Conservation (phyloP, 1,140 invertebrate genomes). For the Drosophila sp. region DNA sequence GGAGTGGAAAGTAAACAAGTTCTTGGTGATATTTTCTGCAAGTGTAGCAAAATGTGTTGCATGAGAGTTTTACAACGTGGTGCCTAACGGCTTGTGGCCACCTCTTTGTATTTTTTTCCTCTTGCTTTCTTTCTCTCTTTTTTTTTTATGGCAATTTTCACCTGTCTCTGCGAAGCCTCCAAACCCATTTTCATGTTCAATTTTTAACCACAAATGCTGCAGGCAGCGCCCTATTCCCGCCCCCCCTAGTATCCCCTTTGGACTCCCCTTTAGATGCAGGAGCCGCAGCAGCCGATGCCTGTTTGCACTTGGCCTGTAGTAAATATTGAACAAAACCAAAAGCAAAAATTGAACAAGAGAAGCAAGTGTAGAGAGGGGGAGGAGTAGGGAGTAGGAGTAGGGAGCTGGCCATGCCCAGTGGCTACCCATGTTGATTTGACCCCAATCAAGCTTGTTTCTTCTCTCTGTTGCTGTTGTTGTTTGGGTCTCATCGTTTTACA, state of each 20-base stretch:
- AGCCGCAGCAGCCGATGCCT: slow-evolving; percentile 12
- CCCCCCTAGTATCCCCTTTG: neutral
- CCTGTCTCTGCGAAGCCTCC: slow-evolving; percentile 35
- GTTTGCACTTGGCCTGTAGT: slow-evolving; percentile 33
- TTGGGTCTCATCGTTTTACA: slow-evolving; percentile 58
- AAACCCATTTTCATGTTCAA: slow-evolving; percentile 7
- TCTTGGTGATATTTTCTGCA: neutral
- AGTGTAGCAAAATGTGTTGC: slow-evolving; percentile 5
- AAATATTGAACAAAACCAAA: slow-evolving; percentile 63
- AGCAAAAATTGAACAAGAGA: slow-evolving; percentile 37
- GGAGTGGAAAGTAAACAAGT: no score
- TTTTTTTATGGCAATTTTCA: slow-evolving; percentile 62
- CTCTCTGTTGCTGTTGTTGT: slow-evolving; percentile 41
- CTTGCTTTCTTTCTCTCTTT: slow-evolving; percentile 16
- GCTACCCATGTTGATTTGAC: slow-evolving; percentile 59
- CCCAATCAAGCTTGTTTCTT: slow-evolving; percentile 59
- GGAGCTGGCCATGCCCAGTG: slow-evolving; percentile 13
- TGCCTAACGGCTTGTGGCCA: slow-evolving; percentile 24
- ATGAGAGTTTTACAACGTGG: slow-evolving; percentile 8
- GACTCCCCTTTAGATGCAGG: neutral
- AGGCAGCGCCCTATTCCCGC: slow-evolving; percentile 23
- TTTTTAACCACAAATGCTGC: slow-evolving; percentile 64
- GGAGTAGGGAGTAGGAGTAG: neutral
- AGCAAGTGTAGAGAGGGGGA: slow-evolving; percentile 2
- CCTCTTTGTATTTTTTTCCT: slow-evolving; percentile 31